phyloP scores from a whole-genome alignment of 2,797 vertebrate species.

The Coccyzus lansbergi region DNA sequence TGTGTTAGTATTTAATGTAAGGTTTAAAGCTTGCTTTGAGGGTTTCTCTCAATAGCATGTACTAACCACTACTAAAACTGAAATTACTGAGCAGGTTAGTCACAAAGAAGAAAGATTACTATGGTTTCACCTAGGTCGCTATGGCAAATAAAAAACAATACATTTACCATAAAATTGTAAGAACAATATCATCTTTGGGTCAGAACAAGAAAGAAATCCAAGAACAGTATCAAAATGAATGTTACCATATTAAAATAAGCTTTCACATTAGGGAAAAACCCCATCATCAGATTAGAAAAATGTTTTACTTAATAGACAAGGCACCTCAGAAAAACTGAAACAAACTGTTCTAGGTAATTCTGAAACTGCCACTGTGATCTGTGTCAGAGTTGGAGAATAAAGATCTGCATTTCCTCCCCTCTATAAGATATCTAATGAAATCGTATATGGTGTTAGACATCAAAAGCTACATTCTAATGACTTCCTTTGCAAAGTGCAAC shows the following conservation, averaged over 20 bases:
- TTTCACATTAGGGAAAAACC: neutral
- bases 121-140: neutral
- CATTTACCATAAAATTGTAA: neutral
- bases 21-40: neutral
- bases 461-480: neutral
- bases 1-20: neutral
- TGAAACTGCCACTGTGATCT: neutral
- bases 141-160: neutral
- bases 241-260: neutral
- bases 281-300: neutral
- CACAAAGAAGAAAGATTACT: neutral
- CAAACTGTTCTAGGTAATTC: neutral
- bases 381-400: neutral
- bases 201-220: neutral
- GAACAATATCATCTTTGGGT: neutral
- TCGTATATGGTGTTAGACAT: neutral
- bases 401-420: neutral
- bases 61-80: neutral
- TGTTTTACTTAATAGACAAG: neutral
- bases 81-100: neutral
- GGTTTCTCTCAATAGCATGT: neutral
- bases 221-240: neutral
- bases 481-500: neutral
- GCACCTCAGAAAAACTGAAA: neutral
- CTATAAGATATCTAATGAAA: neutral